These are phyloP conservation scores for Pavo muticus DNA, from an alignment of 2,113 vertebrate genomes.

Conservation along the genomic window DNA sequence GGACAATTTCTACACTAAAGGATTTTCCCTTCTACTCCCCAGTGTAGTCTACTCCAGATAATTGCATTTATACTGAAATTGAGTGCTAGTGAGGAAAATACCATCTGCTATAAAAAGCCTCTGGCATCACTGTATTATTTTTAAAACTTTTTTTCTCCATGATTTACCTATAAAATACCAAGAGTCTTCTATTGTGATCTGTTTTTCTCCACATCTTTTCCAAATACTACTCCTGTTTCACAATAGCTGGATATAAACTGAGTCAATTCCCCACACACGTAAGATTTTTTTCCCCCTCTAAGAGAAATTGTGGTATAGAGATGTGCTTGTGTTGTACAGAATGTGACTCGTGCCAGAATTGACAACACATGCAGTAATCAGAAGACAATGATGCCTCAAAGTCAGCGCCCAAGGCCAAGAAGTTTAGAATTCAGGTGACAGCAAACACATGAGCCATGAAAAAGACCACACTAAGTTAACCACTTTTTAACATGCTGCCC, in stretches of 20 bases:
- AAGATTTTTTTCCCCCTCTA: neutral
- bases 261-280: neutral
- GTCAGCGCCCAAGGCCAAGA: neutral
- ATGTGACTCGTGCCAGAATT: neutral
- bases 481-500: slow-evolving; percentile 9
- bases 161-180: neutral
- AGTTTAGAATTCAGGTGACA: slow-evolving; percentile 20
- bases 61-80: neutral
- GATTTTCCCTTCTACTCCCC: neutral
- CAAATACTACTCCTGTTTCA: neutral
- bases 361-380: neutral
- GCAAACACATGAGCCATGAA: neutral
- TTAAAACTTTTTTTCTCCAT: neutral
- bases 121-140: neutral
- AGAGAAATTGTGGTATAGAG: neutral
- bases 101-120: neutral
- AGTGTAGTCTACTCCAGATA: neutral
- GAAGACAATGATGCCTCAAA: slow-evolving; percentile 17
- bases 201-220: neutral
- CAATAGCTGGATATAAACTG: neutral
- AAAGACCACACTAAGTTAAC: neutral
- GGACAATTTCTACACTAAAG: neutral
- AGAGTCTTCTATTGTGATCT: neutral
- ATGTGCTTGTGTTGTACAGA: neutral
- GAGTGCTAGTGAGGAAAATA: neutral